Evolutionary conservation across 2,113 vertebrate genomes (phyloP).

Genomic region (Chaenocephalus aceratus): DNA sequence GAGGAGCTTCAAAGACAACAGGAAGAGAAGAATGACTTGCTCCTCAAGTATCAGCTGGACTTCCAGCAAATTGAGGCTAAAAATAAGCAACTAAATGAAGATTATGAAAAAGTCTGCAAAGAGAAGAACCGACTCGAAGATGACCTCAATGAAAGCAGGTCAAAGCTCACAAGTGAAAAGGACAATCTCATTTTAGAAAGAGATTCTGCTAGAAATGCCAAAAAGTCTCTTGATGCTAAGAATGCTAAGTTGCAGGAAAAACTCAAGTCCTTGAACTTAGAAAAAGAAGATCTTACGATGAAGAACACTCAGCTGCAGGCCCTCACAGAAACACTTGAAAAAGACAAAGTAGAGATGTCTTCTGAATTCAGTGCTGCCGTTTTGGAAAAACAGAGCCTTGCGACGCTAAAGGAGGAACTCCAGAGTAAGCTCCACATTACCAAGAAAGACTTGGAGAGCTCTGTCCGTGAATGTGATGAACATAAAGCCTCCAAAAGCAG

Average conservation of each 20-base stretch:
- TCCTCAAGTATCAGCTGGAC: conserved; percentile 76
- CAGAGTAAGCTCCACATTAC: conserved; percentile 72
- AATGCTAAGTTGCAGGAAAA: conserved; percentile 81
- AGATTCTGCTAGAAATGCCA: conserved; percentile 82
- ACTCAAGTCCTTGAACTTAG: conserved; percentile 76
- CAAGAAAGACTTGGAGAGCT: conserved; percentile 78
- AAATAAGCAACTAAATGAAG: conserved; percentile 80
- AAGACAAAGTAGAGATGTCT: conserved; percentile 75
- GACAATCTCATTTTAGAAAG: conserved; percentile 81
- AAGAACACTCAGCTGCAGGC: conserved; percentile 78
- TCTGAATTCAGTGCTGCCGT: conserved; percentile 68
- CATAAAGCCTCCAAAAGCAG: conserved; percentile 83
- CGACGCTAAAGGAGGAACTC: conserved; percentile 71
- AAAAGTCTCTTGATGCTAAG: conserved; percentile 79
- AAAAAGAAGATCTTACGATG: conserved; percentile 82
- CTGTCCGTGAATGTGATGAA: conserved; percentile 76
- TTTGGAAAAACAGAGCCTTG: conserved; percentile 79
- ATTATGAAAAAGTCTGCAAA: conserved; percentile 83
- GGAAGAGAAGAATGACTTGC: conserved; percentile 62
- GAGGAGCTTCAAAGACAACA: conserved; percentile 81
- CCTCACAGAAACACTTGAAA: conserved; percentile 79
- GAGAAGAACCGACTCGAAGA: conserved; percentile 85
- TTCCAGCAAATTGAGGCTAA: conserved; percentile 72
- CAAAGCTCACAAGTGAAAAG: conserved; percentile 82
- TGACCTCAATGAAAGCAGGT: conserved; percentile 83